A percentile compares a stretch with the other conserved stretches of the same genome.
These are phyloP conservation scores for Ophonus ardosiacus DNA, from an alignment of 2,888 invertebrate species.

Conservation along the genomic window DNA sequence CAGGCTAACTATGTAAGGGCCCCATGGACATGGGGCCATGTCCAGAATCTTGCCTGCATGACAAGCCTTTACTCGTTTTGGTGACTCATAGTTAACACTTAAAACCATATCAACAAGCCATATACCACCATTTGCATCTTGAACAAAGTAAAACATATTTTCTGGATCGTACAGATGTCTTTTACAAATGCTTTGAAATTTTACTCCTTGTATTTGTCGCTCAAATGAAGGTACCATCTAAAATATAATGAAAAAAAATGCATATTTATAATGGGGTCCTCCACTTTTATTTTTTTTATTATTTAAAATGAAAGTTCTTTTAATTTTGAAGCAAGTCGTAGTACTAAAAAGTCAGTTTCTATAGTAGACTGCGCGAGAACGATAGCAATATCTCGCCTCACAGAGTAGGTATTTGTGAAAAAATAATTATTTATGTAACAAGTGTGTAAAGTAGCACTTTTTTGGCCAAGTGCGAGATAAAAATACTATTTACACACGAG, in stretches of 20 bases:
- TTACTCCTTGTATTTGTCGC: constrained; percentile 78
- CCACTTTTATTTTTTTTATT: no score
- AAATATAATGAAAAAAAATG: background rate
- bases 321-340: no score
- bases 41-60: constrained; percentile 87
- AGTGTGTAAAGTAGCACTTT: no score
- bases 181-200: constrained; percentile 79
- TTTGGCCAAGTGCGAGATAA: no score
- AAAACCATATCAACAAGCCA: constrained; percentile 85
- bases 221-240: constrained; percentile 90
- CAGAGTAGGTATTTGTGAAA: no score
- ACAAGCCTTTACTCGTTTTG: constrained; percentile 79
- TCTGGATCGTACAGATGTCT: constrained; percentile 73
- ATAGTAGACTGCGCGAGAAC: no score
- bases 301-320: no score
- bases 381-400: no score
- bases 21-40: constrained; percentile 83
- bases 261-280: background rate
- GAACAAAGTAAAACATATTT: constrained; percentile 83
- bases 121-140: constrained; percentile 92
- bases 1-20: constrained; percentile 84
- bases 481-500: no score
- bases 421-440: no score
- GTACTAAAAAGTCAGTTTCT: no score
- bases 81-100: constrained; percentile 74